These are phyloP conservation scores for Acomys russatus DNA, from an alignment of 2,797 vertebrate genomes.

Conservation along the genomic window DNA sequence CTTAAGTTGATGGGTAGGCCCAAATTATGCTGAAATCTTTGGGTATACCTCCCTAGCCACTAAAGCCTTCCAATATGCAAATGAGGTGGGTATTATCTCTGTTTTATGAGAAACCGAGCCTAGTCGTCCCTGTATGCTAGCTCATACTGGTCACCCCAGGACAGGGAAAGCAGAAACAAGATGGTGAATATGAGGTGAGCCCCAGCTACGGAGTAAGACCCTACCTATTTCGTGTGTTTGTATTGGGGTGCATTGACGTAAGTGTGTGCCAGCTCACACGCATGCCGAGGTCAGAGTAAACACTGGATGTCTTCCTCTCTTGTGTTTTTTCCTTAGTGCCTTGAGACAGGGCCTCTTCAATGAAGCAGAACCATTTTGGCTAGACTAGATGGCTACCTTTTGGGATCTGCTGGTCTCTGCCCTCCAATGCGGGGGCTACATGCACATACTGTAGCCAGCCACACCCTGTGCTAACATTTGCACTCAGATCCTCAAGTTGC, in stretches of 20 bases:
- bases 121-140: too few species aligned
- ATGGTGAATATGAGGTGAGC: neutral
- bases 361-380: neutral
- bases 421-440: neutral
- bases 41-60: neutral
- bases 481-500: neutral
- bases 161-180: neutral
- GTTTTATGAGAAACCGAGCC: constrained; percentile 9
- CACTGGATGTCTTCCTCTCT: neutral
- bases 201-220: neutral
- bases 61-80: constrained; percentile 29
- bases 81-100: neutral
- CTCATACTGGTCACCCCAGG: neutral
- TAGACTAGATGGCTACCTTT: neutral
- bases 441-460: neutral
- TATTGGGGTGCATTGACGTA: neutral
- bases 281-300: neutral
- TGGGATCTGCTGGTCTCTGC: neutral
- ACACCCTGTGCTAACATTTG: neutral
- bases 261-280: neutral
- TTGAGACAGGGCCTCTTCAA: neutral
- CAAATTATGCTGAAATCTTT: neutral
- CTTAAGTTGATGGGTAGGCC: neutral
- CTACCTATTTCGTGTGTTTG: neutral
- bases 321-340: neutral